Conservation (phyloP, 2,888 invertebrate species). For the Tipula confusa region DNA sequence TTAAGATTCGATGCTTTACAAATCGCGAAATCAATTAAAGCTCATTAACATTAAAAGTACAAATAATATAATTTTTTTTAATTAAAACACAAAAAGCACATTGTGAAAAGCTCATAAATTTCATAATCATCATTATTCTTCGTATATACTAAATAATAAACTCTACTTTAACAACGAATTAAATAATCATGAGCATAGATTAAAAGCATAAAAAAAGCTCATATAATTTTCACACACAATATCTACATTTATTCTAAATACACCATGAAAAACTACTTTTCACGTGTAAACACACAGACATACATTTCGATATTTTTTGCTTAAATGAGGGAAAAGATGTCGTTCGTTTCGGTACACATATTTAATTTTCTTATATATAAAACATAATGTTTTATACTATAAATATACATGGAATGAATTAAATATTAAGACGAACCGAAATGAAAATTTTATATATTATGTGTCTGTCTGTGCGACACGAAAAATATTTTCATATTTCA, state of each 20-base stretch:
- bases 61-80: background rate
- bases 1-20: no score
- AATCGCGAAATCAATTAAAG: background rate
- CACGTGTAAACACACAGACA: background rate
- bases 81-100: background rate
- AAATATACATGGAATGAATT: background rate
- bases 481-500: background rate
- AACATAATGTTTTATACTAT: background rate
- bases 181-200: slow-evolving; percentile 9
- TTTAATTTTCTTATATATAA: background rate
- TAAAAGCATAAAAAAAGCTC: background rate
- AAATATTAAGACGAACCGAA: background rate
- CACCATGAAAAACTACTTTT: slow-evolving; percentile 20
- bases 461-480: background rate
- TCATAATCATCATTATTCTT: background rate
- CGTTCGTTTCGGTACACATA: background rate
- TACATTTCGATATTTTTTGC: no score
- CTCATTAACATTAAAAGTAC: background rate
- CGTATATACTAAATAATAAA: background rate
- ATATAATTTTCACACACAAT: background rate
- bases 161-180: slow-evolving; percentile 16
- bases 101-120: background rate
- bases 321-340: background rate
- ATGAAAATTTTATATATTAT: background rate
- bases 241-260: background rate